These are phyloP conservation scores for Oryzias melastigma DNA, from an alignment of 2,113 vertebrate genomes.

Conservation along the genomic window DNA sequence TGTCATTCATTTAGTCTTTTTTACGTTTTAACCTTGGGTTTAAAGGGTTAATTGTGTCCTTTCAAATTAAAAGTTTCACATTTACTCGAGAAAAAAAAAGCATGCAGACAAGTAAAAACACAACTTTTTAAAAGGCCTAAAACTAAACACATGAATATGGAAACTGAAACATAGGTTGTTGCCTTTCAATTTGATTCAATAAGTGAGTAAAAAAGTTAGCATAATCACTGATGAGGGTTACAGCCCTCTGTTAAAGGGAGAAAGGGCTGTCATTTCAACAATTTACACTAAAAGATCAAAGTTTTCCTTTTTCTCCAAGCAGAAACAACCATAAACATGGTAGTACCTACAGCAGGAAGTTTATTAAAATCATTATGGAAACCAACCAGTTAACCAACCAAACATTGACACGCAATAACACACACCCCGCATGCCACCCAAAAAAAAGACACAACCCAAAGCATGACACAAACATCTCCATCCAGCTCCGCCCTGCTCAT, in stretches of 20 bases:
- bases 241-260: too few relatives aligned
- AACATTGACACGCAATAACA: constrained; percentile 13
- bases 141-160: constrained; percentile 9
- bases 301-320: constrained; percentile 48
- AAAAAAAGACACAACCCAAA: constrained; percentile 33
- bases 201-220: constrained; percentile 15
- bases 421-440: constrained; percentile 55
- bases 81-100: constrained; percentile 5
- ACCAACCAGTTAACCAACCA: not conserved
- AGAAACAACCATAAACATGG: not conserved
- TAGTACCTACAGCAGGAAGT: constrained; percentile 45
- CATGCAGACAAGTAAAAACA: constrained; percentile 44
- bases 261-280: too few relatives aligned
- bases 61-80: too few relatives aligned
- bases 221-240: too few relatives aligned
- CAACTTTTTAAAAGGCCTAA: constrained; percentile 5
- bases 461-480: constrained; percentile 41
- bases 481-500: constrained; percentile 64
- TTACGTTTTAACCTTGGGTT: too few relatives aligned
- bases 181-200: constrained; percentile 38
- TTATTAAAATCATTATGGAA: not conserved
- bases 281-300: not conserved
- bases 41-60: too few relatives aligned
- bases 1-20: too few relatives aligned
- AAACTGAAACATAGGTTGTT: constrained; percentile 2